Percentiles rank a stretch among this genome's conserved stretches.
These are phyloP conservation scores for Beroe ovata DNA, from an alignment of 37 sponge, comb jelly and placozoan genomes.

Conservation along the genomic window DNA sequence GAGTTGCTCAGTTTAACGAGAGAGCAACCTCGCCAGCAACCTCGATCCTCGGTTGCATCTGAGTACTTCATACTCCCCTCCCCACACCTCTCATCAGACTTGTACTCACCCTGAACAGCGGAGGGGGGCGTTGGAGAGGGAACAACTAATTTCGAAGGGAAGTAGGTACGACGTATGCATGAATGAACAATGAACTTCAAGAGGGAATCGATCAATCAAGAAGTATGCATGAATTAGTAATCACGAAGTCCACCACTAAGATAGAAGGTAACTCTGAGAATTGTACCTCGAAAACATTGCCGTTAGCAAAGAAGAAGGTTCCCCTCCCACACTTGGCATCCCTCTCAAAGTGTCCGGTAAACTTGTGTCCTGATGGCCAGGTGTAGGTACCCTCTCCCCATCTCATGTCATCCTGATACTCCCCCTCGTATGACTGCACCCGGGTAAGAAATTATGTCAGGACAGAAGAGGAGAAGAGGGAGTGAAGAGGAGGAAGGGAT, in stretches of 20 bases:
- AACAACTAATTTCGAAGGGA: no score
- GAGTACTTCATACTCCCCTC: slow-evolving; percentile 71
- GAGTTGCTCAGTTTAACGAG: slow-evolving; percentile 71
- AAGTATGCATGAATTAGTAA: no score
- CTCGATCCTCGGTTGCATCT: slow-evolving; percentile 73
- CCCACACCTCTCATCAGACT: slow-evolving; percentile 74
- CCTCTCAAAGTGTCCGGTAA: slow-evolving; percentile 73
- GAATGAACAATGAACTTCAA: no score
- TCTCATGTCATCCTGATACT: slow-evolving; percentile 73
- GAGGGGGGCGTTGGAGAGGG: no score
- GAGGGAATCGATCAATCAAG: no score
- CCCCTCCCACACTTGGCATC: slow-evolving; percentile 80
- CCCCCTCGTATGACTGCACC: slow-evolving; percentile 80
- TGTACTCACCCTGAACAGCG: slow-evolving; percentile 78
- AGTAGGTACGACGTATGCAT: no score
- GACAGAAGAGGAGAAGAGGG: not conserved
- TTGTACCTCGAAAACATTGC: slow-evolving; percentile 78
- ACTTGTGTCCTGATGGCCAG: slow-evolving; percentile 81
- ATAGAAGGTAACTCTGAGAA: no score
- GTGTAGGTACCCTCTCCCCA: slow-evolving; percentile 79
- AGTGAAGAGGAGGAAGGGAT: not conserved
- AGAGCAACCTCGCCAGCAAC: slow-evolving; percentile 78
- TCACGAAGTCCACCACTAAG: no score
- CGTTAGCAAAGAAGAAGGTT: slow-evolving; percentile 72
- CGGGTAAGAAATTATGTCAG: not conserved